Evolutionary conservation across 2,113 vertebrate species (phyloP).

Genomic region (Poeciliopsis turrubarensis): DNA sequence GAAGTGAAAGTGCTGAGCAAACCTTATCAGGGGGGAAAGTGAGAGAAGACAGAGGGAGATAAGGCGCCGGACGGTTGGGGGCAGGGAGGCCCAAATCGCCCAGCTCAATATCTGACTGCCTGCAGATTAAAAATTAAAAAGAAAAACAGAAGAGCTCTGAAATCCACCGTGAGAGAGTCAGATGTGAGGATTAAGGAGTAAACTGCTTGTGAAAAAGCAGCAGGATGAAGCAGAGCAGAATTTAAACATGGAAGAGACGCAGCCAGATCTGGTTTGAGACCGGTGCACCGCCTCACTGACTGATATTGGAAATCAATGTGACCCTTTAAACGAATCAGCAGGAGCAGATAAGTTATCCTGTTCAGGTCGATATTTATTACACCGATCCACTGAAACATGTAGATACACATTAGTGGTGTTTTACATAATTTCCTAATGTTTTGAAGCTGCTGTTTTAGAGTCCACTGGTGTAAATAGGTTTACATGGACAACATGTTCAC

Average conservation of each 20-base stretch:
- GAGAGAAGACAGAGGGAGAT: constrained; percentile 27
- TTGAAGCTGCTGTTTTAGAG: background rate
- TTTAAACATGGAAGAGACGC: background rate
- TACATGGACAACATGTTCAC: constrained; percentile 1
- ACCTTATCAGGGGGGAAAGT: constrained; percentile 42
- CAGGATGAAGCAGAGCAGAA: constrained; percentile 14
- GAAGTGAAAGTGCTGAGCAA: constrained; percentile 34
- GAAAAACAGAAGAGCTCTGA: constrained; percentile 17
- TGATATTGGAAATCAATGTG: constrained; percentile 63
- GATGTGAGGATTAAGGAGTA: constrained; percentile 1
- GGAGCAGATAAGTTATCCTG: constrained; percentile 47
- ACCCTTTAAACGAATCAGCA: constrained; percentile 60
- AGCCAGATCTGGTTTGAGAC: background rate
- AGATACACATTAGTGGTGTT: constrained; percentile 28
- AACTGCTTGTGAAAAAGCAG: background rate
- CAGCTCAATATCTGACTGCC: constrained; percentile 42
- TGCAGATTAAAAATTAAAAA: constrained; percentile 15
- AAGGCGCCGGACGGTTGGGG: constrained; percentile 20
- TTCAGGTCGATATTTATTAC: constrained; percentile 54
- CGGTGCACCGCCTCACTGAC: constrained; percentile 22
- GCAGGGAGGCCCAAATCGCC: constrained; percentile 10
- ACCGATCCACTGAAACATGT: constrained; percentile 18
- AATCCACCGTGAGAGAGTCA: constrained; percentile 25
- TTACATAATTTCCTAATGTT: background rate
- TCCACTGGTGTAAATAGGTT: background rate